Conservation (phyloP, 2,888 invertebrate species). For the Taphrorychus bicolor region DNA sequence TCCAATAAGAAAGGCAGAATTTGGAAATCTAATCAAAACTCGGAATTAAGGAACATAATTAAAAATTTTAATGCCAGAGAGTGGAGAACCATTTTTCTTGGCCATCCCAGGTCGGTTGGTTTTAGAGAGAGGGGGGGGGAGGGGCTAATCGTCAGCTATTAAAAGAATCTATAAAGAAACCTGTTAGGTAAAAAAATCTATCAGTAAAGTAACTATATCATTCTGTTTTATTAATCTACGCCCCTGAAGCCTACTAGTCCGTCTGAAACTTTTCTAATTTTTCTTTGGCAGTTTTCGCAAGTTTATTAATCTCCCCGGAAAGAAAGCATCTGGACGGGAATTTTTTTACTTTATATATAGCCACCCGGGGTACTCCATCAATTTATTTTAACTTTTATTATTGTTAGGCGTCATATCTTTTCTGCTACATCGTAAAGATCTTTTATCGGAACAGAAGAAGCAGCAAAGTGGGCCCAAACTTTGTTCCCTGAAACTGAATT, state of each 20-base stretch:
- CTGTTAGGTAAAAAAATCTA: background rate
- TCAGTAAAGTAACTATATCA: background rate
- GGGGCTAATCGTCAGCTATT: background rate
- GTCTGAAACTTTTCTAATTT: conserved; percentile 51
- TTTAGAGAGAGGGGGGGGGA: background rate
- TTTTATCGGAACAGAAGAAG: conserved; percentile 13
- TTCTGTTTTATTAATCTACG: conserved; percentile 14
- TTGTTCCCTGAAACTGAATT: background rate
- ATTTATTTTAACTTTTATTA: conserved; percentile 42
- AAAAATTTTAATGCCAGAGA: conserved; percentile 19
- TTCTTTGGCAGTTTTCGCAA: conserved; percentile 52
- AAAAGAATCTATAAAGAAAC: background rate
- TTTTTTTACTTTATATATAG: conserved; percentile 42
- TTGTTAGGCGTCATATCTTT: conserved; percentile 35
- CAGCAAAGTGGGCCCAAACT: conserved; percentile 6
- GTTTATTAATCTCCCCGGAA: conserved; percentile 50
- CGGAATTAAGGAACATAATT: conserved; percentile 30
- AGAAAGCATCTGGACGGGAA: conserved; percentile 35
- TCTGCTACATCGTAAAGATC: conserved; percentile 27
- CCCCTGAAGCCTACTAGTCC: conserved; percentile 19
- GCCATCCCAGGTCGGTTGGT: background rate
- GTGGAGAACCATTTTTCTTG: conserved; percentile 2
- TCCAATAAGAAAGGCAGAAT: conserved; percentile 2
- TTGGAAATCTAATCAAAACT: conserved; percentile 26
- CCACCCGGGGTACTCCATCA: conserved; percentile 40